phyloP scores from a whole-genome alignment of 2,113 vertebrate species.

The Carlito syrichta region DNA sequence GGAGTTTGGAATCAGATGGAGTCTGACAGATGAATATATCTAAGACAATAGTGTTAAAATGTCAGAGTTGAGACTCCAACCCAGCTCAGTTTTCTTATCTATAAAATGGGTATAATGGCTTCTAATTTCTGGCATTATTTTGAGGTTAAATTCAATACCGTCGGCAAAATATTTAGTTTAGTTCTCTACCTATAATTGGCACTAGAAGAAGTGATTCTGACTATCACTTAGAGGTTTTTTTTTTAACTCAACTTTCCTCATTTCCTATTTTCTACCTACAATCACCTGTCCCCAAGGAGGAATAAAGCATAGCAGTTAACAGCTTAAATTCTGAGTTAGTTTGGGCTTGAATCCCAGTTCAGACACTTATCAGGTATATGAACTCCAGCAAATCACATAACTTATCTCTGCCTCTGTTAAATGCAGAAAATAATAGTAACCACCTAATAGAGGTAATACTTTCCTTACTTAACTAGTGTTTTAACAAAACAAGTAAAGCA shows the following conservation, averaged over 20 bases:
- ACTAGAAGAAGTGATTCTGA: background rate
- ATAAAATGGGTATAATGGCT: background rate
- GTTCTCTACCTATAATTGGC: background rate
- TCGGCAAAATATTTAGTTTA: slow-evolving; percentile 1
- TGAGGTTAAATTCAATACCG: background rate
- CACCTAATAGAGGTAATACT: background rate
- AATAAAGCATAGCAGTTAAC: background rate
- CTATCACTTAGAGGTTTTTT: background rate
- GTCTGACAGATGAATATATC: background rate
- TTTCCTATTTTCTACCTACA: background rate
- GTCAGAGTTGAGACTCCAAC: background rate
- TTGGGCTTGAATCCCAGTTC: background rate
- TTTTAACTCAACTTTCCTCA: background rate
- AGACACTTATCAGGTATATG: background rate
- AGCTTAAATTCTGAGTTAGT: background rate
- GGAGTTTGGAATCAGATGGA: background rate
- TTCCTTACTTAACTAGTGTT: background rate
- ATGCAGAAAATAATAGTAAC: background rate
- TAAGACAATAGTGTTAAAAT: background rate
- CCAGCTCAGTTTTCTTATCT: background rate
- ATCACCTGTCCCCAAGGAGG: background rate
- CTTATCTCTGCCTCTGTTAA: background rate
- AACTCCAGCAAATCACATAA: background rate
- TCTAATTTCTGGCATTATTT: background rate
- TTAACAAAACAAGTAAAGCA: background rate